Evolutionary conservation across 2,888 invertebrate species (phyloP).

Genomic region (Gonocerus acuteangulatus): DNA sequence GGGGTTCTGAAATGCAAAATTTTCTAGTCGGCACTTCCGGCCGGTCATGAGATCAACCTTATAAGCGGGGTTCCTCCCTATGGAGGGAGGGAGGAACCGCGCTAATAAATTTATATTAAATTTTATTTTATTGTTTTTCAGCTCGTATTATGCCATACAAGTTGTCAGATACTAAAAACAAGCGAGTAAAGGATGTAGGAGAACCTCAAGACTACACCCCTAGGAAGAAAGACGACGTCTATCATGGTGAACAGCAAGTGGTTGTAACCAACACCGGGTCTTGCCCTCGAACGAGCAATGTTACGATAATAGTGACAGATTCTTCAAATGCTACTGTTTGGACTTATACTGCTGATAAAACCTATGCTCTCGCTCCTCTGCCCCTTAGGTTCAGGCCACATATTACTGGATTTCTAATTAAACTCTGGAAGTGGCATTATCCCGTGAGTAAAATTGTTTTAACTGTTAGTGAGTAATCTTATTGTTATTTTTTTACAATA

Average conservation of each 20-base stretch:
- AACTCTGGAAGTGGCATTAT: conserved; percentile 68
- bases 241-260: conserved; percentile 38
- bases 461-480: too few relatives aligned
- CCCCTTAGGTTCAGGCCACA: conserved; percentile 36
- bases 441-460: conserved; percentile 25
- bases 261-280: conserved; percentile 52
- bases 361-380: conserved; percentile 39
- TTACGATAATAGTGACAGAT: conserved; percentile 51
- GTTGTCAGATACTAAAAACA: conserved; percentile 7
- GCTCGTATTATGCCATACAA: conserved; percentile 4
- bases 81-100: too few relatives aligned
- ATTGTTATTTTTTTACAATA: too few relatives aligned
- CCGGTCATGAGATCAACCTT: too few relatives aligned
- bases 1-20: too few relatives aligned
- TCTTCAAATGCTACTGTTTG: conserved; percentile 43
- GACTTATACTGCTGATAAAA: conserved; percentile 36
- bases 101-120: too few relatives aligned
- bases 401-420: conserved; percentile 60
- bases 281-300: conserved; percentile 62
- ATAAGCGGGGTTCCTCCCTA: too few relatives aligned
- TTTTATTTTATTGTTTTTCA: too few relatives aligned
- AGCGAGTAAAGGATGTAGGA: background rate
- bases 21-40: too few relatives aligned
- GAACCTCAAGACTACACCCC: conserved; percentile 7
- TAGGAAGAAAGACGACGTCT: conserved; percentile 11